Evolutionary conservation across 1,140 invertebrate species (phyloP).

Genomic region (Pomacea maculata): DNA sequence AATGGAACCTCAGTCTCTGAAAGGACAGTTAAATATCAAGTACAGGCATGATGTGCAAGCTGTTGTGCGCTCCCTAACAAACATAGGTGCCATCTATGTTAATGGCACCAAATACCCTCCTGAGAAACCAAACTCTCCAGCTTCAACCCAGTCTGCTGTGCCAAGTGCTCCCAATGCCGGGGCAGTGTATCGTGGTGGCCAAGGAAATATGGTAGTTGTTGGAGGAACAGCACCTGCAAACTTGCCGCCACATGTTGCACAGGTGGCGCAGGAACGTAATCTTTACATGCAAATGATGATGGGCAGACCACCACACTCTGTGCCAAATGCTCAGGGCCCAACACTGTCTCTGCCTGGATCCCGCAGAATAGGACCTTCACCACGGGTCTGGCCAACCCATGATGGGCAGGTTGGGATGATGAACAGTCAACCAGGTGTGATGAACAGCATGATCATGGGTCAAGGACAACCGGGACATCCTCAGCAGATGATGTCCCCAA

Average conservation of each 20-base stretch:
- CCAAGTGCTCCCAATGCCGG: constrained; percentile 21
- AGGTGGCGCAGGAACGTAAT: neutral
- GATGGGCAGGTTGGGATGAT: constrained; percentile 1
- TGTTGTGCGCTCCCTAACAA: constrained; percentile 23
- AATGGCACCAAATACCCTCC: constrained; percentile 40
- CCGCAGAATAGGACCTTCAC: neutral
- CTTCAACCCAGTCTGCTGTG: constrained; percentile 5
- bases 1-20: constrained; percentile 41
- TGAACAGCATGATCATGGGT: constrained; percentile 6
- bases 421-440: neutral
- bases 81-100: constrained; percentile 47
- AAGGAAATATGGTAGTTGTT: neutral
- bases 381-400: neutral
- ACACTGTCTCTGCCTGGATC: constrained; percentile 16
- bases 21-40: constrained; percentile 40
- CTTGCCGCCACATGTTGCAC: constrained; percentile 6
- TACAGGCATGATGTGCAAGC: constrained; percentile 34
- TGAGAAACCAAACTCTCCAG: constrained; percentile 24
- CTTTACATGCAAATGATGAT: constrained; percentile 22
- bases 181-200: constrained; percentile 5
- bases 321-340: neutral
- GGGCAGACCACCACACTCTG: constrained; percentile 3
- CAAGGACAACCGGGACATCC: constrained; percentile 8
- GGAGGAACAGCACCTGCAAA: neutral
- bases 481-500: neutral